Conservation (phyloP, 1,140 invertebrate genomes). For the Drosophila hydei region DNA sequence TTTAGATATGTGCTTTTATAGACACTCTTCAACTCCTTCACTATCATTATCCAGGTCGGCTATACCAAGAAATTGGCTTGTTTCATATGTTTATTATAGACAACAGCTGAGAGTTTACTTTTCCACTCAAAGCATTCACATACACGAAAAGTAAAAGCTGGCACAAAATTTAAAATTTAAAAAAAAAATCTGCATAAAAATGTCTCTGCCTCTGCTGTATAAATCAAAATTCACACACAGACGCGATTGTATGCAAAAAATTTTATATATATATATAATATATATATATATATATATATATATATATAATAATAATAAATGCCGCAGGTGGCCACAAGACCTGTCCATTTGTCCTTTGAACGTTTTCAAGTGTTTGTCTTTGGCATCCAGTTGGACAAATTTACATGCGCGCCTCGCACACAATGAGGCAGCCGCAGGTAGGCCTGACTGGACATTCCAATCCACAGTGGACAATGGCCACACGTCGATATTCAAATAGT, state of each 20-base stretch:
- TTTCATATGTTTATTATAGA: slow-evolving; percentile 15
- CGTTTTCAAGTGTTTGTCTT: slow-evolving; percentile 72
- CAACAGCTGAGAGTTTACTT: slow-evolving; percentile 22
- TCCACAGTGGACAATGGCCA: slow-evolving; percentile 57
- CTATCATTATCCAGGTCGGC: background rate
- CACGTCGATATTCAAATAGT: slow-evolving; percentile 74
- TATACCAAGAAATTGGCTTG: slow-evolving; percentile 13
- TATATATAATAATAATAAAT: slow-evolving; percentile 50
- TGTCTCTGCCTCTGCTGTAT: slow-evolving; percentile 58
- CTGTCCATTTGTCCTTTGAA: slow-evolving; percentile 42
- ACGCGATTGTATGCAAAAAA: slow-evolving; percentile 71
- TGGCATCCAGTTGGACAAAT: slow-evolving; percentile 71
- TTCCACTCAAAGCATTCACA: slow-evolving; percentile 10
- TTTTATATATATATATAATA: slow-evolving; percentile 16
- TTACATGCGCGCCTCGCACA: slow-evolving; percentile 71
- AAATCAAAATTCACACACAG: slow-evolving; percentile 67
- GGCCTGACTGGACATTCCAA: slow-evolving; percentile 26
- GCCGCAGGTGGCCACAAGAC: slow-evolving; percentile 65
- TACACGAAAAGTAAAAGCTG: slow-evolving; percentile 1
- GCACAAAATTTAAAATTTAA: slow-evolving; percentile 10
- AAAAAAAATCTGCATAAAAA: slow-evolving; percentile 40
- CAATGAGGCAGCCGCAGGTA: slow-evolving; percentile 57
- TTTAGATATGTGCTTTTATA: too few relatives aligned
- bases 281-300: slow-evolving; percentile 20
- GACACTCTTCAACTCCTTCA: too few relatives aligned